A percentile compares a stretch with the other conserved stretches of the same genome.
These are phyloP conservation scores for Halisarca cf. caerulea DNA, from an alignment of 37 sponge, comb jelly and placozoan species.

Conservation along the genomic window DNA sequence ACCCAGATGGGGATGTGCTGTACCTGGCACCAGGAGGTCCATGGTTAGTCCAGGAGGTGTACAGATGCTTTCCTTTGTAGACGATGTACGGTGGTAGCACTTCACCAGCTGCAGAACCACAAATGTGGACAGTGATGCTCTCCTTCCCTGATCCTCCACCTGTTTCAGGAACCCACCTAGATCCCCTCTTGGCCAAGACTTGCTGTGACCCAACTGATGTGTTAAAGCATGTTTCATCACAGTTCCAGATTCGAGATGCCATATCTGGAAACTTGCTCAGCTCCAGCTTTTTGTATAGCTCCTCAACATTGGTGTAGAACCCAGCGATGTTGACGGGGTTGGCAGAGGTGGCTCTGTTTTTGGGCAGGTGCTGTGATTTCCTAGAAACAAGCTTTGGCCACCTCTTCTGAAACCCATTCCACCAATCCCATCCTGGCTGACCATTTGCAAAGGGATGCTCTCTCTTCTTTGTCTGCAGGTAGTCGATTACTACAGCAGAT, in stretches of 20 bases:
- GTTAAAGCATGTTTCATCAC: conserved; percentile 43
- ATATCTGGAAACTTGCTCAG: background rate
- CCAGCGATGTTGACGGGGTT: conserved; percentile 11
- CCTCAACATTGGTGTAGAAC: background rate
- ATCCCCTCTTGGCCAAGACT: conserved; percentile 33
- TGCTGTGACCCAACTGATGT: conserved; percentile 6
- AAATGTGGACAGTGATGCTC: conserved; percentile 40
- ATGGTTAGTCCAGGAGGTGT: conserved; percentile 24
- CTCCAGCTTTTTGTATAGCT: background rate
- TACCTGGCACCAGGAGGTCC: conserved; percentile 39
- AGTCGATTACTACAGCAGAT: conserved; percentile 16
- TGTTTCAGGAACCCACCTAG: conserved; percentile 29
- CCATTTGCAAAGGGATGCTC: conserved; percentile 37
- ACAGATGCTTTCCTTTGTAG: conserved; percentile 36
- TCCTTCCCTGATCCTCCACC: conserved; percentile 44
- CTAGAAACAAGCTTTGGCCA: conserved; percentile 22
- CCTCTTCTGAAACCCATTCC: conserved; percentile 33
- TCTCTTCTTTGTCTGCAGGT: conserved; percentile 25
- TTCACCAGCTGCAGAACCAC: conserved; percentile 46
- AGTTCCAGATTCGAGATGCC: conserved; percentile 33
- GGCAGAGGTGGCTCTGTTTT: no score
- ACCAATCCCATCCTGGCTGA: conserved; percentile 33
- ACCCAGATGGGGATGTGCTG: conserved; percentile 29
- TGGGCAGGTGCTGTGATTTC: conserved; percentile 43
- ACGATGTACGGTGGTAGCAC: conserved; percentile 46